These are phyloP conservation scores for Caradrina kadenii DNA, from an alignment of 2,888 invertebrate species.

Conservation along the genomic window DNA sequence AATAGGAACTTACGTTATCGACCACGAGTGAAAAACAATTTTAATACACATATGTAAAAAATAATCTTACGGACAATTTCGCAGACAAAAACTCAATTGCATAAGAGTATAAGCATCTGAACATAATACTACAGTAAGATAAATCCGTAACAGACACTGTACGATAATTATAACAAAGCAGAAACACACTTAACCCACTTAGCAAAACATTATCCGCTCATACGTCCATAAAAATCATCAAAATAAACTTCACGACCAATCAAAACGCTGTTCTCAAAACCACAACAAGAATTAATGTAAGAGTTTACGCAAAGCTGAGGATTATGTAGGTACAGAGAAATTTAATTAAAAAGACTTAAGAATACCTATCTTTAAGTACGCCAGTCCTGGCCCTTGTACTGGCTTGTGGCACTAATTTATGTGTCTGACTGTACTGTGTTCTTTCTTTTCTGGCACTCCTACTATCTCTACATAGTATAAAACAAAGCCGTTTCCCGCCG, in stretches of 20 bases:
- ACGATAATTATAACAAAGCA: background rate
- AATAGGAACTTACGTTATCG: too few species aligned
- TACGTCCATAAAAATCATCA: conserved; percentile 9
- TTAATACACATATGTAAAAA: too few species aligned
- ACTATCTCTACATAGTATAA: background rate
- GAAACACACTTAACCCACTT: conserved; percentile 14
- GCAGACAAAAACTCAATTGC: too few species aligned
- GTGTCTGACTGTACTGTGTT: conserved; percentile 23
- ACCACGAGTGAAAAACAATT: too few species aligned
- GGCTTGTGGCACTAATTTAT: conserved; percentile 42
- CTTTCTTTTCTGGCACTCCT: background rate
- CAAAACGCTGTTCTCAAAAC: conserved; percentile 22
- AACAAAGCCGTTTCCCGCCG: too few species aligned
- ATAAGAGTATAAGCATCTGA: too few species aligned
- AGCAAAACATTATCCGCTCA: conserved; percentile 1
- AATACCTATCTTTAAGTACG: conserved; percentile 40
- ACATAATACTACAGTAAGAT: too few species aligned
- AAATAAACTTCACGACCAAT: conserved; percentile 29
- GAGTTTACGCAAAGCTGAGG: conserved; percentile 45
- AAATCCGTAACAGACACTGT: background rate
- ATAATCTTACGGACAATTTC: too few species aligned
- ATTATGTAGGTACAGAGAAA: conserved; percentile 61
- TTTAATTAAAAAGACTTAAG: conserved; percentile 70
- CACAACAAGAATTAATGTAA: conserved; percentile 48
- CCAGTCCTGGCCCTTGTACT: conserved; percentile 28